phyloP scores from a whole-genome alignment of 2,888 invertebrate species.

The Noctua comes region DNA sequence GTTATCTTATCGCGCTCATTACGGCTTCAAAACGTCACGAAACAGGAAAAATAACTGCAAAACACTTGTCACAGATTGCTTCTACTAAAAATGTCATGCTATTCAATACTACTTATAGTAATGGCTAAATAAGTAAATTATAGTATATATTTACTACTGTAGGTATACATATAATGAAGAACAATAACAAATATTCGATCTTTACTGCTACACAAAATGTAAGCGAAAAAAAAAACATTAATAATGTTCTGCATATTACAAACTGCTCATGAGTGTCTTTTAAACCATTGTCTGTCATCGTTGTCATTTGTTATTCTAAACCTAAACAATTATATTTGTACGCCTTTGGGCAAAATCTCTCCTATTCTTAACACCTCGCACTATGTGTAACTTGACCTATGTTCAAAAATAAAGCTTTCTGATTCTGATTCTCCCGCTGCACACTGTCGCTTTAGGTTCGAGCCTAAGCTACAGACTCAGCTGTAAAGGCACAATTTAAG shows the following conservation, averaged over 20 bases:
- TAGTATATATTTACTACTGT: not conserved
- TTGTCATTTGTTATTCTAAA: too few relatives aligned
- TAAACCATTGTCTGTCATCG: too few relatives aligned
- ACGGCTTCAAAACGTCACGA: not conserved
- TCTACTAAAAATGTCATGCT: not conserved
- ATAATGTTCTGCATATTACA: not conserved
- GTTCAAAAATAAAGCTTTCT: too few relatives aligned
- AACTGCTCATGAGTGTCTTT: constrained; percentile 6
- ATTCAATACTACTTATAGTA: not conserved
- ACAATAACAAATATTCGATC: constrained; percentile 10
- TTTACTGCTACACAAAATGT: not conserved
- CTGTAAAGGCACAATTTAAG: constrained; percentile 1
- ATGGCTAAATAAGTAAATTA: not conserved
- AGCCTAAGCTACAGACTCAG: not conserved
- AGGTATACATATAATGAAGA: not conserved
- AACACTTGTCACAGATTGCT: constrained; percentile 10
- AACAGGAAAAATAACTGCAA: constrained; percentile 20
- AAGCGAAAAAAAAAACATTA: not conserved
- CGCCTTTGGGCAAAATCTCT: too few relatives aligned
- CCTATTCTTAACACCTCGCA: too few relatives aligned
- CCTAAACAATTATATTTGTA: too few relatives aligned
- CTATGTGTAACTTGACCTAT: too few relatives aligned
- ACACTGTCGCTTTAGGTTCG: not conserved
- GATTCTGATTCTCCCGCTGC: too few relatives aligned
- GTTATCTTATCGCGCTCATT: constrained; percentile 39